These are phyloP conservation scores for Pseudobourletiella spinata DNA, from an alignment of 1,140 invertebrate species.

Conservation along the genomic window DNA sequence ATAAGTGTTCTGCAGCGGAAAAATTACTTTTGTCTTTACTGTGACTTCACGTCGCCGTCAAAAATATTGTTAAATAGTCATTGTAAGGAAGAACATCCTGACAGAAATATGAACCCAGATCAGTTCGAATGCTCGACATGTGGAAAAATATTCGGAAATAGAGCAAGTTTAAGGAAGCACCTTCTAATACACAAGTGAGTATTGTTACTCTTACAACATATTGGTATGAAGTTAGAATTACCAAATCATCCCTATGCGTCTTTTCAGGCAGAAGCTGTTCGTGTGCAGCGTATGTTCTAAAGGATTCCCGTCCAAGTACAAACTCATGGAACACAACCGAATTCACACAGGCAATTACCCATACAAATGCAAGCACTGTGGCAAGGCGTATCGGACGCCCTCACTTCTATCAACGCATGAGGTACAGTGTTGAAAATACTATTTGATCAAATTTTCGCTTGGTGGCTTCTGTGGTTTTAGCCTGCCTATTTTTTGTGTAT, in stretches of 20 bases:
- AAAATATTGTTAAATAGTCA: constrained; percentile 1
- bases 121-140: constrained; percentile 23
- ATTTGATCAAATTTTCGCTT: neutral
- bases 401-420: constrained; percentile 45
- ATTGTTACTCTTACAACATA: too few species aligned
- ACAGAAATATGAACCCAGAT: neutral
- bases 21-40: constrained; percentile 15
- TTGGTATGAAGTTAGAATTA: too few species aligned
- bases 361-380: constrained; percentile 64
- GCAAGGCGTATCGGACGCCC: constrained; percentile 61
- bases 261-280: constrained; percentile 6
- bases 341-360: constrained; percentile 51
- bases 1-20: neutral
- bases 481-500: too few species aligned
- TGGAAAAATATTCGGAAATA: constrained; percentile 20
- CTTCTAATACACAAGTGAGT: constrained; percentile 23
- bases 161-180: constrained; percentile 22
- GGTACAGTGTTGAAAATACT: constrained; percentile 24
- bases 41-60: neutral
- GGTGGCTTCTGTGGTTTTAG: neutral
- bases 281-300: constrained; percentile 14
- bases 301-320: constrained; percentile 25
- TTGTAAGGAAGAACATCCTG: constrained; percentile 13
- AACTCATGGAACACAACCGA: constrained; percentile 41
- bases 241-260: too few species aligned